Conservation (phyloP, 53 echinoderm and acorn worm species). For the Actinopyga echinites region DNA sequence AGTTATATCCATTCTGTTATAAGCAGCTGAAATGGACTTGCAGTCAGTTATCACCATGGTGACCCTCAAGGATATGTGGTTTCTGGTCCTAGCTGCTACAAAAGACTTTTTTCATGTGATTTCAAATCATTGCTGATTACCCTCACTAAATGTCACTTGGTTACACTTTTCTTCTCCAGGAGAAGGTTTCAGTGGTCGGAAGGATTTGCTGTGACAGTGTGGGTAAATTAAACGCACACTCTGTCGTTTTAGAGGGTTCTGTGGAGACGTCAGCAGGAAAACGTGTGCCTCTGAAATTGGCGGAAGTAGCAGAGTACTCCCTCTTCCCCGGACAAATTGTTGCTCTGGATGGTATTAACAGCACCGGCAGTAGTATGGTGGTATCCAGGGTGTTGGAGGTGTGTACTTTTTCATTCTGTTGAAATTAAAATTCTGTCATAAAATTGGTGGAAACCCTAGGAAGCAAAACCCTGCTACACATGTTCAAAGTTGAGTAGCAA, state of each 20-base stretch:
- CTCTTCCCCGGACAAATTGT: constrained; percentile 91
- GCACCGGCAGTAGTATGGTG: constrained; percentile 75
- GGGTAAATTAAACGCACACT: constrained; percentile 82
- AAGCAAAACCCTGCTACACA: no score
- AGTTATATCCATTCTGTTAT: no score
- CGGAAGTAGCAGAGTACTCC: constrained; percentile 74
- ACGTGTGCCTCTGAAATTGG: constrained; percentile 61
- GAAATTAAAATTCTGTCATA: not conserved
- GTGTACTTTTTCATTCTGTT: not conserved
- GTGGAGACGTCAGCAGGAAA: constrained; percentile 84
- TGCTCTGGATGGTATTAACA: constrained; percentile 84
- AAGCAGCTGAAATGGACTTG: no score
- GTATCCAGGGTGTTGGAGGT: constrained; percentile 86
- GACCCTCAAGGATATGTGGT: no score
- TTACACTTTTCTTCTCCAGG: constrained; percentile 46
- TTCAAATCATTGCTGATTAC: no score
- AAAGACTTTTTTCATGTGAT: no score
- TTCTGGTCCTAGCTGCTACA: no score
- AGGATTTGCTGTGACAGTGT: constrained; percentile 90
- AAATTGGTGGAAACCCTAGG: no score
- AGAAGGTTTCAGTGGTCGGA: constrained; percentile 75
- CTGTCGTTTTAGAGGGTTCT: constrained; percentile 85
- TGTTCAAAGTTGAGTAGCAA: no score
- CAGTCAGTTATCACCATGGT: no score
- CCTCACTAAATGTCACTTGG: no score